Evolutionary conservation across 1,140 invertebrate genomes (phyloP).

Genomic region (Pseudomyrmex gracilis): DNA sequence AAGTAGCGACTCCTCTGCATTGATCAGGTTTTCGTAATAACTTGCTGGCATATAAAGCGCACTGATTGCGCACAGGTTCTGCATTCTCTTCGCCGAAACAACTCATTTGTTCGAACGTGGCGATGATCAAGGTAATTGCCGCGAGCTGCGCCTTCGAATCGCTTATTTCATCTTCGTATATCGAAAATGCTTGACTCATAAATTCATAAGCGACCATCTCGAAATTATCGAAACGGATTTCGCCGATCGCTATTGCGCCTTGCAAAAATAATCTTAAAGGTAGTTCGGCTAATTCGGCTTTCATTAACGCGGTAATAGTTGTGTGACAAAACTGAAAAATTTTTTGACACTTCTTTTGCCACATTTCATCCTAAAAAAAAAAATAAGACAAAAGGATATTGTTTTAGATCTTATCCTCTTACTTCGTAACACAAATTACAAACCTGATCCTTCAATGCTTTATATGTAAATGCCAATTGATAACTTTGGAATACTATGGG

Average conservation of each 20-base stretch:
- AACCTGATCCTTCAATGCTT: conserved; percentile 91
- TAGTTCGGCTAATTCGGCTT: conserved; percentile 96
- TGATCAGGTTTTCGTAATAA: conserved; percentile 99
- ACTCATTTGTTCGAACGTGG: conserved; percentile 97
- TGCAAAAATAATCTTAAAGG: conserved; percentile 97
- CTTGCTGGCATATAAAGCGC: conserved; percentile 97
- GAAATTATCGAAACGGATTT: conserved; percentile 97
- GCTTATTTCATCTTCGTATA: conserved; percentile 99
- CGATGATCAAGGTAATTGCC: conserved; percentile 97
- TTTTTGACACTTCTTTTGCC: conserved; percentile 99
- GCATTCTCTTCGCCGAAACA: conserved; percentile 98
- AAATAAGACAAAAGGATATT: neutral
- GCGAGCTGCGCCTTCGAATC: conserved; percentile 98
- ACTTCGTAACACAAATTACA: conserved; percentile 52
- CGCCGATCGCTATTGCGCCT: conserved; percentile 96
- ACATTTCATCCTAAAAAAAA: conserved; percentile 93
- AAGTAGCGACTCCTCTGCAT: conserved; percentile 95
- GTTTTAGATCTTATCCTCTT: neutral
- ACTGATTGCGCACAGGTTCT: conserved; percentile 97
- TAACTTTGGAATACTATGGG: conserved; percentile 98
- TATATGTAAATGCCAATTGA: conserved; percentile 94
- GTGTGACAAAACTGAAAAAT: conserved; percentile 99
- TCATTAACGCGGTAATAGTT: conserved; percentile 96
- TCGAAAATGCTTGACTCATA: conserved; percentile 98
- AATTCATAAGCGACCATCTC: conserved; percentile 99